Evolutionary conservation across 30 jellyfish, hydroid and myxozoan species (phyloP).

Genomic region (Mastigias papua): DNA sequence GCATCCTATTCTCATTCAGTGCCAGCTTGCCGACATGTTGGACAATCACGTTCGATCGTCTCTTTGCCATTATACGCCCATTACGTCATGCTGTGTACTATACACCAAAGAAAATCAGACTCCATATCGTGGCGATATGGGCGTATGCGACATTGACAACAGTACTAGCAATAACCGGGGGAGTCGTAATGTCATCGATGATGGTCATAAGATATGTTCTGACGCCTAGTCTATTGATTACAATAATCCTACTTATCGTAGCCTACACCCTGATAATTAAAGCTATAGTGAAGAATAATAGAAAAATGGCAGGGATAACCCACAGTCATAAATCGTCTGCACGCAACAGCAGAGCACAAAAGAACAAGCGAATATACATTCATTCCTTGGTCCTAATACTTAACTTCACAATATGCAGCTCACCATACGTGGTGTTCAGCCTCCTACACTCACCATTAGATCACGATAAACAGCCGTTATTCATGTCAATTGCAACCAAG

Average conservation of each 20-base stretch:
- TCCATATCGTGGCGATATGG: constrained; percentile 26
- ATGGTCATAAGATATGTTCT: constrained; percentile 19
- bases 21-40: constrained; percentile 55
- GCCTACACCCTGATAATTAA: constrained; percentile 37
- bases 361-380: constrained; percentile 28
- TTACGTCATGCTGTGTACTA: constrained; percentile 27
- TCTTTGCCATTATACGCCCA: constrained; percentile 31
- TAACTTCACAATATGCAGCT: constrained; percentile 45
- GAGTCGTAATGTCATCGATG: neutral
- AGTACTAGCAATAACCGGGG: neutral
- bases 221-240: constrained; percentile 17
- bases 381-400: constrained; percentile 36
- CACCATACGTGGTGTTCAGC: constrained; percentile 20
- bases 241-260: neutral
- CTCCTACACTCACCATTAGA: constrained; percentile 40
- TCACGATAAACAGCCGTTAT: constrained; percentile 18
- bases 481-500: constrained; percentile 41
- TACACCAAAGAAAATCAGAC: neutral
- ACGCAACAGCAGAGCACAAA: neutral
- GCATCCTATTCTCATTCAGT: constrained; percentile 5
- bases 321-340: neutral
- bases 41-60: constrained; percentile 32
- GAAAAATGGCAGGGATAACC: constrained; percentile 14
- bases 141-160: neutral
- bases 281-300: constrained; percentile 23